Conservation (phyloP, 2,113 vertebrate species). For the Albula glossodonta region DNA sequence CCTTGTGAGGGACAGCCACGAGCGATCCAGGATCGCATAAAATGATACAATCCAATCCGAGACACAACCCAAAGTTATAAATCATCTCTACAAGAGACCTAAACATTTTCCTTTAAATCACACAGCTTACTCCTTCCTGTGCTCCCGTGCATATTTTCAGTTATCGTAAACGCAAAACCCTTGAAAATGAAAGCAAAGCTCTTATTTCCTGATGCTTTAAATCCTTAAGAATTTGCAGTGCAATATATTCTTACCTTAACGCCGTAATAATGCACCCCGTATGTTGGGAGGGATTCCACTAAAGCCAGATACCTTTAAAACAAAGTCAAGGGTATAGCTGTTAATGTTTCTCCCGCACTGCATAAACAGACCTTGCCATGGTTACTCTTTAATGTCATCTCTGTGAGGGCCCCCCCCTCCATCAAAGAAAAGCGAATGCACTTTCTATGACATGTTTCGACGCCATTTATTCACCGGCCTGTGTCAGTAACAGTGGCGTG, state of each 20-base stretch:
- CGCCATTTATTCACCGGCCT: constrained; percentile 38
- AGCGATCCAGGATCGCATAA: not conserved
- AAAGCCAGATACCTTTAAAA: constrained; percentile 89
- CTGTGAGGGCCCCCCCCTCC: constrained; percentile 13
- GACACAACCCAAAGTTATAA: not conserved
- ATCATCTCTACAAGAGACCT: not conserved
- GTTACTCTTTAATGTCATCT: constrained; percentile 52
- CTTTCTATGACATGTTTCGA: constrained; percentile 40
- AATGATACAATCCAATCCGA: not conserved
- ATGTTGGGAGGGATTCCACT: constrained; percentile 91
- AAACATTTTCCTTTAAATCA: not conserved
- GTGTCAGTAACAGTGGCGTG: constrained; percentile 48
- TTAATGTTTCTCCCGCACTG: constrained; percentile 36
- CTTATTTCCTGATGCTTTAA: not conserved
- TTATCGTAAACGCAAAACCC: not conserved
- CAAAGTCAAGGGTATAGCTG: constrained; percentile 30
- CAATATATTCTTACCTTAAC: constrained; percentile 84
- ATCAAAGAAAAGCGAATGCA: constrained; percentile 40
- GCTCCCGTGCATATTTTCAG: not conserved
- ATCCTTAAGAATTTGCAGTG: constrained; percentile 3
- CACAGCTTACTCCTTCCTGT: not conserved
- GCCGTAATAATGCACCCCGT: constrained; percentile 97
- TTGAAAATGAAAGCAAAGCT: not conserved
- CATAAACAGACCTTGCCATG: not conserved
- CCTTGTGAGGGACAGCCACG: not conserved